phyloP scores from a whole-genome alignment of 2,797 vertebrate species.

The Melopsittacus undulatus region DNA sequence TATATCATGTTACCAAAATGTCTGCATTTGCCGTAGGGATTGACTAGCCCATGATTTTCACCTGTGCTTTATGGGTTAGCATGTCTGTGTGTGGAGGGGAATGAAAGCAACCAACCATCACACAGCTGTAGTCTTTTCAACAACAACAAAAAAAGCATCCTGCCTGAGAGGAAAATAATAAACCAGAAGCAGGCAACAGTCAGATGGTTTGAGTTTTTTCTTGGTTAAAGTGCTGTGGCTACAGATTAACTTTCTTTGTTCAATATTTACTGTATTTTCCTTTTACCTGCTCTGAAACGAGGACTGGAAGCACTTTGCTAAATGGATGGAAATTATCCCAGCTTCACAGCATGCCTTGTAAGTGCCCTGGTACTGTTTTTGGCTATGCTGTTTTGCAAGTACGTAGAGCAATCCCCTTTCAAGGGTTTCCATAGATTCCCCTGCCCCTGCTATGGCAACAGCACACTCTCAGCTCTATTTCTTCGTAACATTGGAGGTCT shows the following conservation, averaged over 20 bases:
- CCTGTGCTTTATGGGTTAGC: background rate
- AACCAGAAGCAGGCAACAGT: background rate
- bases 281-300: slow-evolving; percentile 8
- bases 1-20: slow-evolving; percentile 42
- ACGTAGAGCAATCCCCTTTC: slow-evolving; percentile 25
- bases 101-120: background rate
- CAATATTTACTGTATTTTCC: slow-evolving; percentile 44
- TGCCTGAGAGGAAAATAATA: slow-evolving; percentile 12
- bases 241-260: slow-evolving; percentile 50
- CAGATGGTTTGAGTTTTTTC: background rate
- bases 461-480: background rate
- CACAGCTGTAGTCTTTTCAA: background rate
- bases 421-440: slow-evolving; percentile 59
- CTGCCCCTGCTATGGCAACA: slow-evolving; percentile 48
- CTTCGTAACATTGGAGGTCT: background rate
- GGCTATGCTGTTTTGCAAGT: background rate
- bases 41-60: slow-evolving; percentile 39
- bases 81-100: background rate
- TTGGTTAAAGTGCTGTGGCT: background rate
- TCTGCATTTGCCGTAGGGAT: slow-evolving; percentile 15
- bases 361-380: slow-evolving; percentile 29
- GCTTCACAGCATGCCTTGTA: background rate
- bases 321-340: slow-evolving; percentile 64
- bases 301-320: slow-evolving; percentile 63
- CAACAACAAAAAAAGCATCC: background rate